A percentile compares a stretch with the other conserved stretches of the same genome.
phyloP scores from a whole-genome alignment of 2,797 vertebrate species.

The Ataeniobius toweri region DNA sequence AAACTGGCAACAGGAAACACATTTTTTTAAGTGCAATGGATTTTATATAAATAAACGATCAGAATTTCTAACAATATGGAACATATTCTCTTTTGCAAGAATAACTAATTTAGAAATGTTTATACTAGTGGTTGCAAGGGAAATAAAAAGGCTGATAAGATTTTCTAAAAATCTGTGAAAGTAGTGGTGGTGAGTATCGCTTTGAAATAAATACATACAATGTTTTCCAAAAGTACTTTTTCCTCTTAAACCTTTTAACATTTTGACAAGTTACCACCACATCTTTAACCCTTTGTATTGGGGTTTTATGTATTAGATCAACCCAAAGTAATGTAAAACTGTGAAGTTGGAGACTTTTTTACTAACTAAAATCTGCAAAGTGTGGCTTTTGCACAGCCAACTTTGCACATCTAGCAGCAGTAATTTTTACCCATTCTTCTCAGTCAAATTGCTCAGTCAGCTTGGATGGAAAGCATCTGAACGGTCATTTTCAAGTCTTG shows the following conservation, averaged over 20 bases:
- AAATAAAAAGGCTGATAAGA: constrained; percentile 24
- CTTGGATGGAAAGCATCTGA: too few species aligned
- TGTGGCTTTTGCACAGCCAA: too few species aligned
- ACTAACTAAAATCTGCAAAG: too few species aligned
- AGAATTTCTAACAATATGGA: background rate
- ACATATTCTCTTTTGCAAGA: background rate
- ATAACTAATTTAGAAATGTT: background rate
- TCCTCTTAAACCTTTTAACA: background rate
- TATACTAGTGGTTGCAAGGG: background rate
- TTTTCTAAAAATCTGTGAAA: constrained; percentile 18
- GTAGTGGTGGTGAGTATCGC: constrained; percentile 9
- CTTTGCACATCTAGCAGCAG: background rate
- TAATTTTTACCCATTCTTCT: too few species aligned
- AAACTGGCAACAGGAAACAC: constrained; percentile 80
- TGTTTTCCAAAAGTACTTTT: background rate
- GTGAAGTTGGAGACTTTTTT: background rate
- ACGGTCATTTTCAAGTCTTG: background rate
- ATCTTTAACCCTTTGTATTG: background rate
- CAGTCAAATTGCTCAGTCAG: too few species aligned
- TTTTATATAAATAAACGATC: background rate
- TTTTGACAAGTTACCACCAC: background rate
- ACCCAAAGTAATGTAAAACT: background rate
- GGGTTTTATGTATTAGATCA: background rate
- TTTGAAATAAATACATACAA: constrained; percentile 19
- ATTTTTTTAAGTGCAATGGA: background rate